A percentile compares a stretch with the other conserved stretches of the same genome.
Conservation (phyloP, 2,888 invertebrate species). For the Epicampocera succincta region DNA sequence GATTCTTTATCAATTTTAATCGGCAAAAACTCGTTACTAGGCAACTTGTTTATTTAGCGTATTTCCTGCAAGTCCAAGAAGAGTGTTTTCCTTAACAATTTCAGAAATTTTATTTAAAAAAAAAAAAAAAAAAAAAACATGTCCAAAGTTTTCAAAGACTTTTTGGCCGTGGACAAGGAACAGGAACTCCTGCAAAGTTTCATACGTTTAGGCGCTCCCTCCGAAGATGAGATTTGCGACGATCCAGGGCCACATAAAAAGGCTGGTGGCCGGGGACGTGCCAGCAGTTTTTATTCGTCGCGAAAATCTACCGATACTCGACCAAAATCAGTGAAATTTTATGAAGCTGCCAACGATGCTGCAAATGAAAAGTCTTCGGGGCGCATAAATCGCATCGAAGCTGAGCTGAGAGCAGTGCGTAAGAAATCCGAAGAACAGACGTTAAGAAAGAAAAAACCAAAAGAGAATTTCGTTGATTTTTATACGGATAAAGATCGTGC, state of each 20-base stretch:
- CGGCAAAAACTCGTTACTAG: constrained; percentile 44
- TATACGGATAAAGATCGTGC: constrained; percentile 96
- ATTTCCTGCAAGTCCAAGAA: not conserved
- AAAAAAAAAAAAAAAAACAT: constrained; percentile 69
- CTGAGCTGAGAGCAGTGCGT: constrained; percentile 74
- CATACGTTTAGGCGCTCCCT: constrained; percentile 86
- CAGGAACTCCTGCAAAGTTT: constrained; percentile 91
- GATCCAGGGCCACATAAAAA: constrained; percentile 75
- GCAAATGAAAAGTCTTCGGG: constrained; percentile 40
- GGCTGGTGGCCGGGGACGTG: constrained; percentile 32
- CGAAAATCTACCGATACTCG: constrained; percentile 57
- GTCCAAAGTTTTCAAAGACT: constrained; percentile 83
- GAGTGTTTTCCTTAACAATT: not conserved
- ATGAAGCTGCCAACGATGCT: constrained; percentile 65
- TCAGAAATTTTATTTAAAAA: not conserved
- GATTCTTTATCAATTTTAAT: constrained; percentile 16
- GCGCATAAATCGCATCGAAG: constrained; percentile 76
- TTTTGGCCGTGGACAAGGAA: constrained; percentile 86
- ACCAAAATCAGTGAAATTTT: constrained; percentile 71
- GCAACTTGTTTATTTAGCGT: constrained; percentile 46
- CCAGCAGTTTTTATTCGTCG: constrained; percentile 24
- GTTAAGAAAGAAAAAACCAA: constrained; percentile 78
- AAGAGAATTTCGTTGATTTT: constrained; percentile 85
- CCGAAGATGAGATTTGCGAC: constrained; percentile 82
- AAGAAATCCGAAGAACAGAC: constrained; percentile 76